Evolutionary conservation across 2,113 vertebrate genomes (phyloP), one percentile per base, ranked within the genome.

Genomic region (Rallus limicola): DNA sequence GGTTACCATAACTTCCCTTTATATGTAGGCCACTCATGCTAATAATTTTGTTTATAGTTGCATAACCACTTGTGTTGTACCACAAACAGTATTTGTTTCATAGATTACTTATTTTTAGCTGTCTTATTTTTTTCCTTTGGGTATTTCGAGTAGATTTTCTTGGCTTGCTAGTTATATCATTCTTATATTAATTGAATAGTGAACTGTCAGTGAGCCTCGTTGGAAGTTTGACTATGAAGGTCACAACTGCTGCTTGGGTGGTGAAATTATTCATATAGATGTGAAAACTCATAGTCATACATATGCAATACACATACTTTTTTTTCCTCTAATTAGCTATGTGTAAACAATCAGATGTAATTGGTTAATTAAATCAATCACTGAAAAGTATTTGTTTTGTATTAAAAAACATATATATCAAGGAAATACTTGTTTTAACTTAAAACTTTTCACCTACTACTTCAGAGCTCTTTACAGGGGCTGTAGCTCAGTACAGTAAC

Each of bases 1-100:
- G 81, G 75, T 92, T 94, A 91, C 96, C 86, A 76, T 90, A 82
- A 72, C 62, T 90, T 95, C 88, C 64, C 67, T 74, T 85, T 90
- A 28, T 90, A 55, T 81, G 78, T 78, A 84, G 53, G 12, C 38
- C 64, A 86, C 84, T 96, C 75, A 64, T 91, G 81, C 88, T 93
- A 96, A 82, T 94, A 83, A 92, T 95, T 94, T 92, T 95, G 77
- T 94, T 90, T 94, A 77, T 82, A 83, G 90, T 94, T 96, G 56
- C 84, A 80, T 96, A 94, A 93, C 91, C 93, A 82, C 90, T 91
- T 97, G 84, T 94, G 67, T 96, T 87, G 82, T 89, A 92, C 89
- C 90, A 77, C 76, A 82, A 65, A 67, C 75, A 88, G 53, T 75
- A 52, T 90, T 95, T 85, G 59, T 53, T 95, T 96, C 79, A 69